Conservation (phyloP, 2,888 invertebrate species). For the Fissipunctia ypsillon region DNA sequence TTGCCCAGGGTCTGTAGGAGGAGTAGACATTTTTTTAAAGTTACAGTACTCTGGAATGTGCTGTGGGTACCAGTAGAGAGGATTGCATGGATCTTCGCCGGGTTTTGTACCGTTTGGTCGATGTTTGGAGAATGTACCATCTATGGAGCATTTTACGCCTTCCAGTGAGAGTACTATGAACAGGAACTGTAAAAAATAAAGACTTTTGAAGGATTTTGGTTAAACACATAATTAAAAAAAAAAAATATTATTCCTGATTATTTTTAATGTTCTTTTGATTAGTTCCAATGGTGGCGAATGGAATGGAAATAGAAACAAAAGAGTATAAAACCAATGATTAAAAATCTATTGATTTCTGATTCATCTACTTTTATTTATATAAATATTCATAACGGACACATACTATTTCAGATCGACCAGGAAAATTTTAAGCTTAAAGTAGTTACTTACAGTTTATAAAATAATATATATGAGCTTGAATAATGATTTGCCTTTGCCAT, state of each 20-base stretch:
- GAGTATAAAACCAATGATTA: background rate
- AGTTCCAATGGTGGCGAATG: background rate
- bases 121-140: constrained; percentile 62
- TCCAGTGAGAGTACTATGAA: constrained; percentile 54
- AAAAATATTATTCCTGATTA: background rate
- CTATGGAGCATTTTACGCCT: constrained; percentile 70
- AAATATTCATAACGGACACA: background rate
- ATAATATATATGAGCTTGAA: background rate
- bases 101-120: constrained; percentile 30
- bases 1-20: constrained; percentile 26
- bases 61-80: constrained; percentile 83
- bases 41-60: constrained; percentile 72
- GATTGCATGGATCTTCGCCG: constrained; percentile 80
- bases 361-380: background rate
- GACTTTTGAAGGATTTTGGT: background rate
- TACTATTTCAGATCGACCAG: background rate
- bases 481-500: background rate
- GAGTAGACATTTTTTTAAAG: constrained; percentile 37
- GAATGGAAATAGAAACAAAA: too few relatives aligned
- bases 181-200: constrained; percentile 70
- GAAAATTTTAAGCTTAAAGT: background rate
- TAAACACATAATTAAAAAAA: background rate
- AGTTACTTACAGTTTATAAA: background rate
- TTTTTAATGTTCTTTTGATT: background rate
- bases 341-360: background rate